A percentile compares a stretch with the other conserved stretches of the same genome.
phyloP scores from a whole-genome alignment of 2,113 vertebrate genomes.

The Mirounga angustirostris region DNA sequence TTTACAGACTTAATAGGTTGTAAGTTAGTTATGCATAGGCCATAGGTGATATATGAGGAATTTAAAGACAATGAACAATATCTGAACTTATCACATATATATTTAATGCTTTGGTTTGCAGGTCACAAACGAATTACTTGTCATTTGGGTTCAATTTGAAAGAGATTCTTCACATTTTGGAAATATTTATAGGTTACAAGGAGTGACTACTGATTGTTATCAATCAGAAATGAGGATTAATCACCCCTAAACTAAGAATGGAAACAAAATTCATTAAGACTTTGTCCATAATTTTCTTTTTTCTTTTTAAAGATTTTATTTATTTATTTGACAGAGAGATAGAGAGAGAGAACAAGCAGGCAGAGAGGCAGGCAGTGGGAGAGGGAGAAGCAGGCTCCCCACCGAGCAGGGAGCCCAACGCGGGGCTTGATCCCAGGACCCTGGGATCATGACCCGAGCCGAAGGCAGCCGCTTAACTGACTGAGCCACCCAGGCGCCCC shows the following conservation, averaged over 20 bases:
- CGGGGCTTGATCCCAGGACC: too few relatives aligned
- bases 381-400: too few relatives aligned
- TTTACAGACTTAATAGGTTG: background rate
- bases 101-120: background rate
- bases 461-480: too few relatives aligned
- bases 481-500: too few relatives aligned
- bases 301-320: background rate
- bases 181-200: conserved; percentile 10
- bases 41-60: background rate
- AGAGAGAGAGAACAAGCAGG: too few relatives aligned
- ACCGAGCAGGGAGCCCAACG: too few relatives aligned
- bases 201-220: background rate
- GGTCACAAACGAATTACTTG: conserved; percentile 29
- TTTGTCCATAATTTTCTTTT: conserved; percentile 2
- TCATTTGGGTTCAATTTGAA: background rate
- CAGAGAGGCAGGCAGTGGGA: too few relatives aligned
- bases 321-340: too few relatives aligned
- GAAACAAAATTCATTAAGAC: conserved; percentile 28
- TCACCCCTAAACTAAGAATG: background rate
- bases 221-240: background rate
- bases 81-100: background rate
- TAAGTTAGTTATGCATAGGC: background rate
- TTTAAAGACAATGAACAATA: conserved; percentile 11
- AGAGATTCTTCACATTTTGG: conserved; percentile 13
- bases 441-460: too few relatives aligned